Evolutionary conservation across 1,140 invertebrate species (phyloP).

Genomic region (Nephila pilipes): DNA sequence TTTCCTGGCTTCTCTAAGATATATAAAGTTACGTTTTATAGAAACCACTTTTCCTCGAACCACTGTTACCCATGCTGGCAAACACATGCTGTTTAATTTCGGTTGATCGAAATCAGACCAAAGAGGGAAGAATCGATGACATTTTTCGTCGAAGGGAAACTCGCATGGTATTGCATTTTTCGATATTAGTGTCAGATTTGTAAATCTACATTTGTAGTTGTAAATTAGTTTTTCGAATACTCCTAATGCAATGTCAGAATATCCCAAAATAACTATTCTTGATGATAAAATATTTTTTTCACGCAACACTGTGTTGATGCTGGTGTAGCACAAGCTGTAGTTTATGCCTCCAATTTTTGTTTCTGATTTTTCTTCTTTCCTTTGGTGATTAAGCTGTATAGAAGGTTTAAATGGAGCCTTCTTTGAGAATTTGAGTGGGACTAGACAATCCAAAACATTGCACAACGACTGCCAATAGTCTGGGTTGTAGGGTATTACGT

Average conservation of each 20-base stretch:
- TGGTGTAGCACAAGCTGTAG: conserved; percentile 33
- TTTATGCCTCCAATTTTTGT: conserved; percentile 12
- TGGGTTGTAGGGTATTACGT: conserved; percentile 25
- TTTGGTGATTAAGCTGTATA: not conserved
- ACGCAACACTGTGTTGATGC: conserved; percentile 4
- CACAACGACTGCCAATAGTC: conserved; percentile 65
- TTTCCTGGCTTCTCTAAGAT: not conserved
- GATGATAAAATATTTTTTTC: conserved; percentile 38
- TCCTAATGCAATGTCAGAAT: conserved; percentile 28
- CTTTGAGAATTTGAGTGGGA: conserved; percentile 24
- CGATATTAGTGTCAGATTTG: conserved; percentile 33
- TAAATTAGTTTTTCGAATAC: conserved; percentile 65
- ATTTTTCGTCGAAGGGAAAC: conserved; percentile 2
- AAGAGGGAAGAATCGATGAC: not conserved
- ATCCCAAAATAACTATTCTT: conserved; percentile 61
- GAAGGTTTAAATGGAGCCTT: not conserved
- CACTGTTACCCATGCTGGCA: conserved; percentile 60
- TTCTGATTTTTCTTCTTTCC: not conserved
- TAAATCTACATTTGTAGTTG: conserved; percentile 36
- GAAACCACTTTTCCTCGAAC: not conserved
- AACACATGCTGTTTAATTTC: conserved; percentile 55
- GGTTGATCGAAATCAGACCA: not conserved
- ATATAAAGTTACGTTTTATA: not conserved
- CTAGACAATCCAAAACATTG: conserved; percentile 51
- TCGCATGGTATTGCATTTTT: conserved; percentile 14